Evolutionary conservation across 2,888 invertebrate genomes (phyloP).

Genomic region (Sepiola atlantica): DNA sequence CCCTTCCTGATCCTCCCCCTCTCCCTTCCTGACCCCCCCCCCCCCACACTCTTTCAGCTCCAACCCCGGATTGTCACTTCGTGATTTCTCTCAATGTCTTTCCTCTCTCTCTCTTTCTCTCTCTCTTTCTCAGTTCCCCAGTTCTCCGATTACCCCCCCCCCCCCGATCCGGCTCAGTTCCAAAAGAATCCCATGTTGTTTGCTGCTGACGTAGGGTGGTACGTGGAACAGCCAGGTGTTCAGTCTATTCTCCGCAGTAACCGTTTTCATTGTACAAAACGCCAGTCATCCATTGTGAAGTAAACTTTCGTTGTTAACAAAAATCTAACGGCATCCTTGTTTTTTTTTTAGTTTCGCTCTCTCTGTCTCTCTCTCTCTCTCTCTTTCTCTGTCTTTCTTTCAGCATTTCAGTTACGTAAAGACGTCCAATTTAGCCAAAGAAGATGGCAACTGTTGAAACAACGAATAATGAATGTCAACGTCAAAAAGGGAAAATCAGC

Average conservation of each 20-base stretch:
- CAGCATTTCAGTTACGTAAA: too few relatives aligned
- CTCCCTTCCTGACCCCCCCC: too few relatives aligned
- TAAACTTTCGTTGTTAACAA: slow-evolving; percentile 48
- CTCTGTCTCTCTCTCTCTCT: not conserved
- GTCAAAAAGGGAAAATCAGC: too few relatives aligned
- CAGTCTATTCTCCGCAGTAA: not conserved
- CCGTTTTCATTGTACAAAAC: slow-evolving; percentile 48
- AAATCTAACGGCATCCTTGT: slow-evolving; percentile 32
- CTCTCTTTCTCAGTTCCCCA: not conserved
- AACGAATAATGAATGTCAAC: too few relatives aligned
- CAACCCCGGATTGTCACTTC: not conserved
- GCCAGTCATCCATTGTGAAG: slow-evolving; percentile 48
- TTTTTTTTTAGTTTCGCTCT: not conserved
- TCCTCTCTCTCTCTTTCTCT: not conserved
- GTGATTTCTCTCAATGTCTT: not conserved
- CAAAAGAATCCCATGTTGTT: slow-evolving; percentile 35
- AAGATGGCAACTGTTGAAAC: too few relatives aligned
- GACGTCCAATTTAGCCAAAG: too few relatives aligned
- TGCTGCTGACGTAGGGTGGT: slow-evolving; percentile 46
- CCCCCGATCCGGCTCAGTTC: not conserved
- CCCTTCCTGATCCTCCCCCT: not conserved
- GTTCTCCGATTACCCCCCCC: not conserved
- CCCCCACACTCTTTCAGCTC: not conserved
- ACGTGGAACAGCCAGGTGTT: slow-evolving; percentile 6
- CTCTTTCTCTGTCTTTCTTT: not conserved